phyloP scores from a whole-genome alignment of 1,140 invertebrate species.

The Psilanteris sp. region DNA sequence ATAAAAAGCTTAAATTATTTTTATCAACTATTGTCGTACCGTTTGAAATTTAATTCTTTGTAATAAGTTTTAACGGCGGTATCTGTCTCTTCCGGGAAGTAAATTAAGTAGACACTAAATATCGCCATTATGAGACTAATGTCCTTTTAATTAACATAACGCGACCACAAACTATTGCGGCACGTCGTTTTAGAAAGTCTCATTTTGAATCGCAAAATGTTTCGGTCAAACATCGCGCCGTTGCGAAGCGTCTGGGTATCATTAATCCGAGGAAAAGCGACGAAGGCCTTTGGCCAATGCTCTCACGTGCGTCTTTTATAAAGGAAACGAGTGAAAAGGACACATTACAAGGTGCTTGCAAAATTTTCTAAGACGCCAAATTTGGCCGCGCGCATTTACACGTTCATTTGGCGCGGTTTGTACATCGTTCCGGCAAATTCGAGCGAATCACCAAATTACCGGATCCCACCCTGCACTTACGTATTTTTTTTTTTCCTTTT shows the following conservation, averaged over 20 bases:
- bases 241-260: conserved; percentile 23
- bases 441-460: conserved; percentile 11
- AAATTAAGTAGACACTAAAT: conserved; percentile 29
- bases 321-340: conserved; percentile 13
- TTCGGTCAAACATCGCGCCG: conserved; percentile 30
- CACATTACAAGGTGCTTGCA: conserved; percentile 11
- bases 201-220: conserved; percentile 10
- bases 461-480: conserved; percentile 2
- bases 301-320: conserved; percentile 9
- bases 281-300: conserved; percentile 9
- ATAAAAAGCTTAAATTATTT: no score
- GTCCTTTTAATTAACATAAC: conserved; percentile 53
- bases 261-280: conserved; percentile 31
- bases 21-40: no score
- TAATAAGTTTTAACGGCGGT: no score
- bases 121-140: conserved; percentile 49
- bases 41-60: no score
- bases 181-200: conserved; percentile 44
- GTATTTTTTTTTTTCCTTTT: no score
- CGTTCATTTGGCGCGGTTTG: conserved; percentile 1
- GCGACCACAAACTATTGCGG: conserved; percentile 30
- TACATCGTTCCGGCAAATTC: conserved; percentile 9
- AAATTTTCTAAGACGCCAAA: conserved; percentile 19
- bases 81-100: conserved; percentile 4
- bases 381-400: conserved; percentile 12